Percentiles rank a stretch among this genome's conserved stretches.
phyloP scores from a whole-genome alignment of 2,797 vertebrate genomes.

The Menidia menidia region DNA sequence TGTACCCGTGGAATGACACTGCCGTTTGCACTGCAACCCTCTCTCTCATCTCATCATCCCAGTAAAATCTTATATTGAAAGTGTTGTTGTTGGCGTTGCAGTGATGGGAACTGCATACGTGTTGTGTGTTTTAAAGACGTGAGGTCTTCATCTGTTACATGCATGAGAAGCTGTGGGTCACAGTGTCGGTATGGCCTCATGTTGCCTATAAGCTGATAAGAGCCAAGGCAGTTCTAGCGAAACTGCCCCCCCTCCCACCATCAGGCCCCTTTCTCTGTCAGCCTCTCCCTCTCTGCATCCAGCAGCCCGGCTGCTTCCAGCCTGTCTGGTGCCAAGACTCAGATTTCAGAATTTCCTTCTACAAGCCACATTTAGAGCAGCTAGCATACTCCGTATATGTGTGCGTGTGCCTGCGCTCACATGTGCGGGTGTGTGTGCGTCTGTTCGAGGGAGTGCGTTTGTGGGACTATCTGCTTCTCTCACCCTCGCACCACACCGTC shows the following conservation, averaged over 20 bases:
- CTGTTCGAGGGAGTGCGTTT: slow-evolving; percentile 35
- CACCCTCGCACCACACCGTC: slow-evolving; percentile 41
- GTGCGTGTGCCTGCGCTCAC: slow-evolving; percentile 26
- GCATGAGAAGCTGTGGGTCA: slow-evolving; percentile 51
- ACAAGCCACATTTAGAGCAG: slow-evolving; percentile 90
- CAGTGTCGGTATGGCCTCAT: slow-evolving; percentile 62
- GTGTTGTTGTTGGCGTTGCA: slow-evolving; percentile 4
- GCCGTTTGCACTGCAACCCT: neutral
- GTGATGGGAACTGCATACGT: slow-evolving; percentile 2
- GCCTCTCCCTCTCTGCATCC: slow-evolving; percentile 68
- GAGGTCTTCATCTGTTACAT: slow-evolving; percentile 50
- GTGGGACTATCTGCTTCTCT: slow-evolving; percentile 63
- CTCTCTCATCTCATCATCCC: neutral
- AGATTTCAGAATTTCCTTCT: slow-evolving; percentile 92
- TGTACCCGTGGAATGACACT: slow-evolving; percentile 1
- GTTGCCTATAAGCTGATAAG: slow-evolving; percentile 83
- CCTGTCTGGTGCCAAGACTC: slow-evolving; percentile 94
- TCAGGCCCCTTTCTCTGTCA: slow-evolving; percentile 32
- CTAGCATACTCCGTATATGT: slow-evolving; percentile 62
- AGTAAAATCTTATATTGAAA: slow-evolving; percentile 18
- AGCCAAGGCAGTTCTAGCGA: slow-evolving; percentile 77
- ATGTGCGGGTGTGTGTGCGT: slow-evolving; percentile 34
- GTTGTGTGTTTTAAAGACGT: slow-evolving; percentile 1
- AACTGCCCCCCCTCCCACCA: slow-evolving; percentile 53
- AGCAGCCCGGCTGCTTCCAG: slow-evolving; percentile 86